These are phyloP conservation scores for Rhamnusium bicolor DNA, from an alignment of 2,888 invertebrate species.

Conservation along the genomic window DNA sequence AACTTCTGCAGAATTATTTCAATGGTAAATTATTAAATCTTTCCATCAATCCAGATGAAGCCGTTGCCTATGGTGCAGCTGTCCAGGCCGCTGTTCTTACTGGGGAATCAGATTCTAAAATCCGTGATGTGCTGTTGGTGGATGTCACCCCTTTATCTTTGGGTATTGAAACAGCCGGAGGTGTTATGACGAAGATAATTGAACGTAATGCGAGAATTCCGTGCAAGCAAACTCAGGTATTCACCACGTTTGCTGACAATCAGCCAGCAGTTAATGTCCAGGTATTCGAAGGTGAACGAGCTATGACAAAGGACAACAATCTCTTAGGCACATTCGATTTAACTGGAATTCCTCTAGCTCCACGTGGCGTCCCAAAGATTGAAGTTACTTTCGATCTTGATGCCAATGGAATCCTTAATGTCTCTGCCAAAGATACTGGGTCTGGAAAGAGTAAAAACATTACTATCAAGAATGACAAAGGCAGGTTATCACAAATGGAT, in stretches of 20 bases:
- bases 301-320: slow-evolving; percentile 88
- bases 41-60: slow-evolving; percentile 68
- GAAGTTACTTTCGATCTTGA: slow-evolving; percentile 83
- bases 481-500: slow-evolving; percentile 85
- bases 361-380: slow-evolving; percentile 79
- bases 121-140: slow-evolving; percentile 82
- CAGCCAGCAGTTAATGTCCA: slow-evolving; percentile 81
- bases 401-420: slow-evolving; percentile 81
- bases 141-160: slow-evolving; percentile 81
- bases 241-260: slow-evolving; percentile 80
- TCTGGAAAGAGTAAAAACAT: slow-evolving; percentile 82
- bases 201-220: slow-evolving; percentile 75
- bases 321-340: slow-evolving; percentile 78
- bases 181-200: slow-evolving; percentile 81
- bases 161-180: slow-evolving; percentile 85
- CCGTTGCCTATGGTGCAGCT: slow-evolving; percentile 68
- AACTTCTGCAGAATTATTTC: slow-evolving; percentile 83
- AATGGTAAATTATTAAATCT: slow-evolving; percentile 72
- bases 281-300: slow-evolving; percentile 82
- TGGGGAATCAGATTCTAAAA: slow-evolving; percentile 76
- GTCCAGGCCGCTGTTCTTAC: slow-evolving; percentile 66
- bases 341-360: slow-evolving; percentile 81
- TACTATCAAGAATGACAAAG: slow-evolving; percentile 88
- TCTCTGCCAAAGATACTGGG: slow-evolving; percentile 75
- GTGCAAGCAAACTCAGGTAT: slow-evolving; percentile 75